Base-by-base conservation (phyloP, 2,888 invertebrate species). In the Caenorhabditis auriculariae region DNA sequence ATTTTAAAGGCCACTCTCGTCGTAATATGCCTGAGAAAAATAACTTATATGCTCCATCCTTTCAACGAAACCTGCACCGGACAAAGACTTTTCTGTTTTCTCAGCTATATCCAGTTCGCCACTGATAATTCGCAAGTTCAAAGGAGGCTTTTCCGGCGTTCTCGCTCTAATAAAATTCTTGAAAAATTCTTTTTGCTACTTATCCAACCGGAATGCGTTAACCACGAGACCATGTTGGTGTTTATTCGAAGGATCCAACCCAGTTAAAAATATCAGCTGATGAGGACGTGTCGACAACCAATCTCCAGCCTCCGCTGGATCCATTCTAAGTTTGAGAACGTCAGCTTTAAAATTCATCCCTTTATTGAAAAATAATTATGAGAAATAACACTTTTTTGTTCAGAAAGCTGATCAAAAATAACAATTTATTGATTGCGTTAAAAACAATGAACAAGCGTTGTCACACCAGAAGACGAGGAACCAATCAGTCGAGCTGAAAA, bases 231-330 rank as follows among this genome's bases (percentile, higher is more conserved):
- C 49, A 38, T 68, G 68, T 38, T 57, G 59, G 2, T 50, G 48
- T 24, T 60, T 63, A 48, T 72, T 72, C 4, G 52, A 41, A 9
- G 69, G 59, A 46, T 71, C 68, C 45, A 71, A 51, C 17, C 95
- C 95, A 65, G 90, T 88, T 51, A 96, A 86, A 29, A 90, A 91
- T 54, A 96, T 88, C 58, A 94, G 66, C 51, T 78, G 78, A 39
- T 66, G 68, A 1, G 76, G 72, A 6, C 71, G 54, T 23, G 66
- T 62, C 6, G 57, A 53, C 32, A 78, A 37, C 69, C 74, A 75
- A 19, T 72, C 69, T 5, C 72, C 75, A 38, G 76, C 70, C 51
- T 78, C 76, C 24, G 74, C 69, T 9, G 77, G 77, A 66, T 78
- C 78, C 78, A 78, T 78, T 51, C 53, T 28, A 12, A 23, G 19